These are phyloP conservation scores for Hyperoplus lanceolatus DNA, from an alignment of 2,797 vertebrate genomes.

Conservation along the genomic window DNA sequence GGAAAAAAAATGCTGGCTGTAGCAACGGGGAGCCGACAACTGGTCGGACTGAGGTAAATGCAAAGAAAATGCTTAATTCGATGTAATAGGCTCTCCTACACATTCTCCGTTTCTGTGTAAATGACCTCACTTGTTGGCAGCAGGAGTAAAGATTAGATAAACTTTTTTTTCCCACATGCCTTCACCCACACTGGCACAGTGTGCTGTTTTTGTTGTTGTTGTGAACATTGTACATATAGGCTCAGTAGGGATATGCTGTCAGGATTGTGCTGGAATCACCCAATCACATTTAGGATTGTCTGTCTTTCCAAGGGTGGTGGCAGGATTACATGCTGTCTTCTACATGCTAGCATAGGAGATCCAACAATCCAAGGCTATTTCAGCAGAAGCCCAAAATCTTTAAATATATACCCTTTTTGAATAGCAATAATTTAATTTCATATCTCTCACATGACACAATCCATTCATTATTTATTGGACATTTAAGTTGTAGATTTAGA, in stretches of 20 bases:
- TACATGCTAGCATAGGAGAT: conserved; percentile 25
- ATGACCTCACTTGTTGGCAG: conserved; percentile 55
- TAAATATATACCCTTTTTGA: conserved; percentile 10
- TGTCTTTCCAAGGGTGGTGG: conserved; percentile 35
- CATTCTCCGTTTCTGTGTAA: conserved; percentile 33
- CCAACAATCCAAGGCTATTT: conserved; percentile 3
- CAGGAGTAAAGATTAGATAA: conserved; percentile 46
- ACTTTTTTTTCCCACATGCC: conserved; percentile 29
- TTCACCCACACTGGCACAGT: conserved; percentile 32
- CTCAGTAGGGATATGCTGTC: conserved; percentile 18
- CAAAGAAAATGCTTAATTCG: conserved; percentile 60
- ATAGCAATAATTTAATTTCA: conserved; percentile 23
- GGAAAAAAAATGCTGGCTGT: conserved; percentile 10
- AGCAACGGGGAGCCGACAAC: conserved; percentile 45
- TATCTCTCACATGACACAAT: conserved; percentile 6
- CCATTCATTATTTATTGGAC: background rate
- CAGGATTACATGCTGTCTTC: conserved; percentile 35
- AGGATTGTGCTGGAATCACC: conserved; percentile 35
- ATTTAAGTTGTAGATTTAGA: background rate
- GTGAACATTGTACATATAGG: conserved; percentile 28
- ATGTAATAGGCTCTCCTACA: conserved; percentile 60
- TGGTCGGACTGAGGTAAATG: conserved; percentile 38
- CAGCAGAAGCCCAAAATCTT: conserved; percentile 11
- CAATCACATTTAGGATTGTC: conserved; percentile 48
- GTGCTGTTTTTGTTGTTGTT: conserved; percentile 21